Evolutionary conservation across 53 echinoderm and acorn worm genomes (phyloP).

Genomic region (Paracentrotus lividus): DNA sequence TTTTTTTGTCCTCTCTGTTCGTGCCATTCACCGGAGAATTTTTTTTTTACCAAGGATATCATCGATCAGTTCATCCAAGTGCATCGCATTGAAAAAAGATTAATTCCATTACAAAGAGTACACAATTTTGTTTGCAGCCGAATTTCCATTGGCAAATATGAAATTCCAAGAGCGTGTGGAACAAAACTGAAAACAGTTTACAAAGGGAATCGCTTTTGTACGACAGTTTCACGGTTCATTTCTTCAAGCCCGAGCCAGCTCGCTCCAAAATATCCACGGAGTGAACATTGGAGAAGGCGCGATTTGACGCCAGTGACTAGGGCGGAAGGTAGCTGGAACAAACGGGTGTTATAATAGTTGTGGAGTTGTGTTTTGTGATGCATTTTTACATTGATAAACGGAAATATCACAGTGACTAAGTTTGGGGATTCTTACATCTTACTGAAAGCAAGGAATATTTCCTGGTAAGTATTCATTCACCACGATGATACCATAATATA

Average conservation of each 20-base stretch:
- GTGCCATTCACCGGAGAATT: constrained; percentile 4
- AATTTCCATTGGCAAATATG: constrained; percentile 40
- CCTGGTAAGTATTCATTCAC: not conserved
- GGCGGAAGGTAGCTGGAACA: constrained; percentile 38
- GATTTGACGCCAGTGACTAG: constrained; percentile 12
- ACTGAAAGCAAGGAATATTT: constrained; percentile 33
- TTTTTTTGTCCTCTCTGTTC: not conserved
- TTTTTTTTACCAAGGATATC: constrained; percentile 10
- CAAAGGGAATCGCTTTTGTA: constrained; percentile 44
- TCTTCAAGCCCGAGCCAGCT: not conserved
- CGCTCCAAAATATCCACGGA: constrained; percentile 8
- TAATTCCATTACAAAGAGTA: constrained; percentile 42
- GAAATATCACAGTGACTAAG: constrained; percentile 25
- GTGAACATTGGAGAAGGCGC: too few relatives aligned
- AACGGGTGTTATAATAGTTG: not conserved
- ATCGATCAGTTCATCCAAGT: constrained; percentile 13
- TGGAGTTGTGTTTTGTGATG: not conserved
- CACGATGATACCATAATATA: not conserved
- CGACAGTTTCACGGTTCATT: constrained; percentile 16
- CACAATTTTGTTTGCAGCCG: constrained; percentile 56
- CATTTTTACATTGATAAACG: constrained; percentile 27
- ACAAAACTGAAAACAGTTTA: constrained; percentile 26
- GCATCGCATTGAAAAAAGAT: constrained; percentile 4
- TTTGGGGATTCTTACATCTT: constrained; percentile 31
- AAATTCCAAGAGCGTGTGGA: constrained; percentile 30